Conservation (phyloP, 2,888 invertebrate genomes). For the Rapana venosa region DNA sequence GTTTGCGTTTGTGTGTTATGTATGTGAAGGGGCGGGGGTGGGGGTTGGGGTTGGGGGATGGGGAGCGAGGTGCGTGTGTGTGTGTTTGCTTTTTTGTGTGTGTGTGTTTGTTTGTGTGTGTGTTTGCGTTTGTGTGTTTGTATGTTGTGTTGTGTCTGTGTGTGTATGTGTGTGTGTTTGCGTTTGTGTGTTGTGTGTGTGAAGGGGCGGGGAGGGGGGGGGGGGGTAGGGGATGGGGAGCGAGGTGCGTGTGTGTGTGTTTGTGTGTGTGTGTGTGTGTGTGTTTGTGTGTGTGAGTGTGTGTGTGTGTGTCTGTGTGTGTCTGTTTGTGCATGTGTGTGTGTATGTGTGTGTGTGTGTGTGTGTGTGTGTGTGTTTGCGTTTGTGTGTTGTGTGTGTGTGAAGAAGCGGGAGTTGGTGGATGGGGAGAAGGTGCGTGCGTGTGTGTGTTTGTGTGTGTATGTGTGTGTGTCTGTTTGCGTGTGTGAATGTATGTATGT, state of each 20-base stretch:
- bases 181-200: background rate
- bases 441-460: slow-evolving; percentile 24
- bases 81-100: too few species aligned
- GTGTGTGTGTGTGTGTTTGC: slow-evolving; percentile 17
- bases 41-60: too few species aligned
- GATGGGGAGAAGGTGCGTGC: background rate
- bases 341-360: background rate
- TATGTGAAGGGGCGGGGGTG: background rate
- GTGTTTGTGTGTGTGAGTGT: slow-evolving; percentile 4
- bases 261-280: background rate
- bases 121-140: background rate
- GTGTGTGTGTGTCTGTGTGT: slow-evolving; percentile 13
- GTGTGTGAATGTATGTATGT: background rate
- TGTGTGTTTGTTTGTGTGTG: background rate
- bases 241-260: background rate
- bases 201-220: too few species aligned
- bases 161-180: background rate
- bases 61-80: too few species aligned
- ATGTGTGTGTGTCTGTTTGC: slow-evolving; percentile 12
- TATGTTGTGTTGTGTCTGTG: background rate
- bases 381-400: slow-evolving; percentile 4
- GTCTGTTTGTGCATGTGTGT: background rate
- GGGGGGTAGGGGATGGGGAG: too few species aligned
- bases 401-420: background rate
- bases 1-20: background rate